Evolutionary conservation across 2,888 invertebrate species (phyloP).

Genomic region (Thalpophila matura): DNA sequence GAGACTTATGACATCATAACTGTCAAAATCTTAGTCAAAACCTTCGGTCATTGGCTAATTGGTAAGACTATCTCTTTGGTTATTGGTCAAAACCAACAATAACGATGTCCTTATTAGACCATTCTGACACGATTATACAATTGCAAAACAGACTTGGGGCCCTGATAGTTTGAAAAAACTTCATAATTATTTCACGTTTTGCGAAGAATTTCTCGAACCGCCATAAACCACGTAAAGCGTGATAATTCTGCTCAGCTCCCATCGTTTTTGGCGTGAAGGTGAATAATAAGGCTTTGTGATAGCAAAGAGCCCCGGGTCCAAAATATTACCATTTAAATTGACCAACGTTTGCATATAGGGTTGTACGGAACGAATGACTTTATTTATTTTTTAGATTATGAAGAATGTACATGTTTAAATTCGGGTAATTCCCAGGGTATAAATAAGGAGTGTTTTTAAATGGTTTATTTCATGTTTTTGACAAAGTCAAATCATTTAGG

Average conservation of each 20-base stretch:
- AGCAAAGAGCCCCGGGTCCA: slow-evolving; percentile 55
- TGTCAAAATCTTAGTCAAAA: too few relatives aligned
- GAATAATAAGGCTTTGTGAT: slow-evolving; percentile 56
- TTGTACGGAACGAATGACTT: slow-evolving; percentile 19
- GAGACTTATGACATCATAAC: too few relatives aligned
- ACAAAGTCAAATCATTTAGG: too few relatives aligned
- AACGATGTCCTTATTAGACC: too few relatives aligned
- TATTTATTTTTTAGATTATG: slow-evolving; percentile 19
- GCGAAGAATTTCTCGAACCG: slow-evolving; percentile 3
- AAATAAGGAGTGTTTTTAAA: too few relatives aligned
- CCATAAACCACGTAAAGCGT: slow-evolving; percentile 11
- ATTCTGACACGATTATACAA: too few relatives aligned
- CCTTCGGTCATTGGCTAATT: too few relatives aligned
- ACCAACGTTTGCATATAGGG: slow-evolving; percentile 55
- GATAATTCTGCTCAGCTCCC: slow-evolving; percentile 35
- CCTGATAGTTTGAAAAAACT: too few relatives aligned
- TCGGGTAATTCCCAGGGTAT: too few relatives aligned
- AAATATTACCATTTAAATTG: slow-evolving; percentile 78
- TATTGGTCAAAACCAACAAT: too few relatives aligned
- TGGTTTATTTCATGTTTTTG: too few relatives aligned
- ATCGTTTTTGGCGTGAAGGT: slow-evolving; percentile 37
- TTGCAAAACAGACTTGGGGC: not conserved
- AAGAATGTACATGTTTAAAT: not conserved
- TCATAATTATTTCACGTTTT: not conserved
- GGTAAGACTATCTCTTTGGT: too few relatives aligned